A percentile compares a stretch with the other conserved stretches of the same genome.
These are phyloP conservation scores for Sminthurinus aureus DNA, from an alignment of 2,888 invertebrate genomes.

Conservation along the genomic window DNA sequence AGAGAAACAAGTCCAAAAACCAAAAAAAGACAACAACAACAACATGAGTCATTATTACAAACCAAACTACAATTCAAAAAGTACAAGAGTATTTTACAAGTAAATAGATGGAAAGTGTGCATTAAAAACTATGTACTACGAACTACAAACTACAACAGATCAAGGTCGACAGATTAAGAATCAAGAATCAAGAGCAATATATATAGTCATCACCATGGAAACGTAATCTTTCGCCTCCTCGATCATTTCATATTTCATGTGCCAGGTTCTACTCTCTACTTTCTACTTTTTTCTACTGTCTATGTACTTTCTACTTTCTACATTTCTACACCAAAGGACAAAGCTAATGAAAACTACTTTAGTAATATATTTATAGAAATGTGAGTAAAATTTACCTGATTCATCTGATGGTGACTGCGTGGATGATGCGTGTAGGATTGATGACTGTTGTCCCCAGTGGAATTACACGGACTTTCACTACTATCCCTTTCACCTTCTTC, in stretches of 20 bases:
- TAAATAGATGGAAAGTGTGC: not conserved
- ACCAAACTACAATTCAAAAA: not conserved
- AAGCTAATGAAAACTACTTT: too few relatives aligned
- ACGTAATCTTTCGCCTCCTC: too few relatives aligned
- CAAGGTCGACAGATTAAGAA: too few relatives aligned
- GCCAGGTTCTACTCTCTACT: too few relatives aligned
- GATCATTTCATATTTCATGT: too few relatives aligned
- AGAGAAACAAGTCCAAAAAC: not conserved
- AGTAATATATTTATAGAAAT: not conserved
- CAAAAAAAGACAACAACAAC: not conserved
- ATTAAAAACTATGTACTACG: too few relatives aligned
- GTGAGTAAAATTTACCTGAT: slow-evolving; percentile 11
- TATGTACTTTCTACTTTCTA: too few relatives aligned
- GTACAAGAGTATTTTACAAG: not conserved
- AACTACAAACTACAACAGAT: too few relatives aligned
- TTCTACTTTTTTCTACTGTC: too few relatives aligned
- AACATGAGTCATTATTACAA: not conserved
- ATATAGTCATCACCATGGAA: too few relatives aligned
- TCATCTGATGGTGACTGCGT: slow-evolving; percentile 6
- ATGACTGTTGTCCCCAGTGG: slow-evolving; percentile 17
- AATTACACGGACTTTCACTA: slow-evolving; percentile 41
- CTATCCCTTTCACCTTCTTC: slow-evolving; percentile 47
- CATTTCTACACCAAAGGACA: too few relatives aligned
- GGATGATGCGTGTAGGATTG: not conserved
- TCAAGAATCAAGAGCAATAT: too few relatives aligned